Evolutionary conservation across 1,140 invertebrate species (phyloP), one percentile per base, ranked within the genome.

Genomic region (Lanistes nyassanus): DNA sequence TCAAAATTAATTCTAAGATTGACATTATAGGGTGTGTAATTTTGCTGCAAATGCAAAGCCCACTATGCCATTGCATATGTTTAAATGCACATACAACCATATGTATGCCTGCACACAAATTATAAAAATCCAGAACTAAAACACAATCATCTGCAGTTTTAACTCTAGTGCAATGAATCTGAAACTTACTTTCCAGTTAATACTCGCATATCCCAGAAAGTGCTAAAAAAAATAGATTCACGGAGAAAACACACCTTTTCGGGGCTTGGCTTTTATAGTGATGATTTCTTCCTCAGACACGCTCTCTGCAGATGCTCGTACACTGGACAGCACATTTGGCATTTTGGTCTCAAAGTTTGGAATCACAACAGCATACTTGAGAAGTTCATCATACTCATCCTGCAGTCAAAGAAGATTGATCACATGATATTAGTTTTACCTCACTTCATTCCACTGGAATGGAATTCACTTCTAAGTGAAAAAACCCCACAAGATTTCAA

Each of bases 361-460:
- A 13, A 87, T 79, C 55, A 88, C 85, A 23, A 87, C 86, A n/a
- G 86, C 86, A 80, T 85, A 86, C 76, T 85, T 86, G 47, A 88
- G 66, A 16, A 88, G 66, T 72, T 88, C 86, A 68, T 88, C 85
- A 78, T 88, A 88, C 53, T 88, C 86, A 65, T 88, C 85, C 84
- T 88, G 75, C 13, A 76, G 34, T 58, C 16, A 67, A 5, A 39
- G 29, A 65, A 26, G 19, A n/a, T 34, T 39, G 36, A 39, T n/a
- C 62, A 65, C 58, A 60, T n/a, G n/a, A n/a, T n/a, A n/a, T n/a
- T n/a, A n/a, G n/a, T n/a, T n/a, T n/a, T n/a, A n/a, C n/a, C n/a
- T n/a, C n/a, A n/a, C n/a, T n/a, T n/a, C n/a, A n/a, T n/a, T n/a
- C n/a, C n/a, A n/a, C n/a, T n/a, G n/a, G n/a, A n/a, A n/a, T n/a